Evolutionary conservation across 2,888 invertebrate genomes (phyloP).

Genomic region (Silvanus unidentatus): DNA sequence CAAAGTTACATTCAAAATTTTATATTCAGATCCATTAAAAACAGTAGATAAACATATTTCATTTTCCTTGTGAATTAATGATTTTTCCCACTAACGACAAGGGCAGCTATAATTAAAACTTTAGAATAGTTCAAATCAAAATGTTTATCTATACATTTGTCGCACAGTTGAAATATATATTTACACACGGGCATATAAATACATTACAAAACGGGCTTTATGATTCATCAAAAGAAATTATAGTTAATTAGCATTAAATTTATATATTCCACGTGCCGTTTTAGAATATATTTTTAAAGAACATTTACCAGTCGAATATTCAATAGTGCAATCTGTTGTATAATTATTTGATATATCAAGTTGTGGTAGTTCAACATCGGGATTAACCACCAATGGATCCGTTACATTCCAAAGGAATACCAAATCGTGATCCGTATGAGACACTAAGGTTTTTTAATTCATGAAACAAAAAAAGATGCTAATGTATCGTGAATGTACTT

Average conservation of each 20-base stretch:
- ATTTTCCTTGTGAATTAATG: background rate
- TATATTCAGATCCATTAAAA: too few species aligned
- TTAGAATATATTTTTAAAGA: too few species aligned
- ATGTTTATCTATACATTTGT: background rate
- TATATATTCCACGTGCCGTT: background rate
- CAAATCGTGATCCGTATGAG: conserved; percentile 83
- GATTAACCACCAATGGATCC: conserved; percentile 80
- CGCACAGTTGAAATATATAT: background rate
- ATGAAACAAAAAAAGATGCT: background rate
- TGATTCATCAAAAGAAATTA: conserved; percentile 1
- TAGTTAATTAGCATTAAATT: background rate
- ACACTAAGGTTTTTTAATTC: conserved; percentile 54
- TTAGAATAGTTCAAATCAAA: conserved; percentile 2
- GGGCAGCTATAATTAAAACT: conserved; percentile 2
- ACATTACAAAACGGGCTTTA: background rate
- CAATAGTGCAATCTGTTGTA: conserved; percentile 82
- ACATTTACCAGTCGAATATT: conserved; percentile 71
- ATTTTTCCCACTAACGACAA: background rate
- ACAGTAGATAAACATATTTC: background rate
- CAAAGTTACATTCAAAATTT: conserved; percentile 1
- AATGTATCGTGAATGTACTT: conserved; percentile 46
- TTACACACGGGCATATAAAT: too few species aligned
- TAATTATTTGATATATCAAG: conserved; percentile 81
- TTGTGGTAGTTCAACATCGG: conserved; percentile 83
- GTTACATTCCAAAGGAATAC: conserved; percentile 87